Evolutionary conservation across 2,888 invertebrate genomes (phyloP).

Genomic region (Heliconius aoede): DNA sequence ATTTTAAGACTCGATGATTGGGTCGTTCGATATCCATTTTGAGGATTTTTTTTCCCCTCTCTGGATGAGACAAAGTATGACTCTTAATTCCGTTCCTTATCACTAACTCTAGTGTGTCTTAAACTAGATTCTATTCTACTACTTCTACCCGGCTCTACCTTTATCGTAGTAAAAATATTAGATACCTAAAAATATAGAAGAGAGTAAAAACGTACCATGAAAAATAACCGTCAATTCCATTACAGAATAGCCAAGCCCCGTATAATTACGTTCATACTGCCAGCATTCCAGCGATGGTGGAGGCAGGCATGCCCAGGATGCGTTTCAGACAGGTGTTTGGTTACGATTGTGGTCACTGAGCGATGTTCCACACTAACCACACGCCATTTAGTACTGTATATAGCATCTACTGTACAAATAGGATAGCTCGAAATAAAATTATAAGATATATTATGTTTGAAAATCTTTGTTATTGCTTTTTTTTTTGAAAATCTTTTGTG

Average conservation of each 20-base stretch:
- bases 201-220: background rate
- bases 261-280: conserved; percentile 25
- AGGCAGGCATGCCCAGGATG: conserved; percentile 45
- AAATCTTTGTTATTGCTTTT: background rate
- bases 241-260: background rate
- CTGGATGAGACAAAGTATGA: too few species aligned
- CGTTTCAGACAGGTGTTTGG: conserved; percentile 60
- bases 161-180: too few species aligned
- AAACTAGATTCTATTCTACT: too few species aligned
- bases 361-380: conserved; percentile 55
- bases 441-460: background rate
- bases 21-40: too few species aligned
- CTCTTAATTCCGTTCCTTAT: too few species aligned
- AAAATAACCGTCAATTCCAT: background rate
- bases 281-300: conserved; percentile 36
- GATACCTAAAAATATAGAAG: background rate
- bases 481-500: background rate
- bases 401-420: conserved; percentile 29
- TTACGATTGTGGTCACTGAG: conserved; percentile 63
- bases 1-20: too few species aligned
- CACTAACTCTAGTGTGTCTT: too few species aligned
- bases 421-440: conserved; percentile 31
- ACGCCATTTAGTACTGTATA: conserved; percentile 48
- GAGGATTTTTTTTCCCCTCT: too few species aligned
- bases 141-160: too few species aligned